Base-by-base conservation (phyloP, 1,140 invertebrate genomes). In the Coelopa frigida region DNA sequence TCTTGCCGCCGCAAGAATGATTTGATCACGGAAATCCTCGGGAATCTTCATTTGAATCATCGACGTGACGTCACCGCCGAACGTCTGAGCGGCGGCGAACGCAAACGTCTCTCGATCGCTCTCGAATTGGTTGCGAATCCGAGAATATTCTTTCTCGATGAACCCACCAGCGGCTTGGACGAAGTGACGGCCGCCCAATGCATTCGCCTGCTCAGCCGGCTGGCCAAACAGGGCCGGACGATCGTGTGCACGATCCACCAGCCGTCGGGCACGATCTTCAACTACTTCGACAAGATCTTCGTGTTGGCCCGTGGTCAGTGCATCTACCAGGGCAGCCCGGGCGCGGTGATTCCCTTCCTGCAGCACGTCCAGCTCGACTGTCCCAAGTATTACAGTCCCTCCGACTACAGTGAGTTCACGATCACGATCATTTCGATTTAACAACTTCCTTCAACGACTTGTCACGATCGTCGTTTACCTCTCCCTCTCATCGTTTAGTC, bases 51-150 rank as follows among this genome's bases (percentile, higher is more conserved):
- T 18, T 57, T 82, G 5, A 65, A 75, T 43, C 82, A 84, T 53
- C 75, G 81, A 33, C 75, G 77, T 52, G 73, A 82, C 57, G 84
- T 83, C 1, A 73, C 75, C 24, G 79, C 81, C 4, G 73, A 75
- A 37, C 73, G 75, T 45, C 63, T 87, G 3, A 85, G 83, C 26
- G 85, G 85, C 22, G 86, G 86, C 6, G 85, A 88, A 62, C 75
- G 81, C 32, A 88, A 88, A 57, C 75, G 88, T 39, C 71, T 92
- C 33, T 86, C 85, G 24, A 89, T 91, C 39, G 88, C 87, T 2
- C 63, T 88, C 44, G 87, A 90, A 70, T 67, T 91, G 27, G 81
- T 91, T n/a, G 85, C 87, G 64, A 89, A 90, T 70, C 88, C 88
- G 2, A 84, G 85, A 15, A 75, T 83, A 18, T 79, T 82, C 61